Evolutionary conservation across 1,140 invertebrate species (phyloP), one percentile per base, ranked within the genome.

Genomic region (Arctopsyche grandis): DNA sequence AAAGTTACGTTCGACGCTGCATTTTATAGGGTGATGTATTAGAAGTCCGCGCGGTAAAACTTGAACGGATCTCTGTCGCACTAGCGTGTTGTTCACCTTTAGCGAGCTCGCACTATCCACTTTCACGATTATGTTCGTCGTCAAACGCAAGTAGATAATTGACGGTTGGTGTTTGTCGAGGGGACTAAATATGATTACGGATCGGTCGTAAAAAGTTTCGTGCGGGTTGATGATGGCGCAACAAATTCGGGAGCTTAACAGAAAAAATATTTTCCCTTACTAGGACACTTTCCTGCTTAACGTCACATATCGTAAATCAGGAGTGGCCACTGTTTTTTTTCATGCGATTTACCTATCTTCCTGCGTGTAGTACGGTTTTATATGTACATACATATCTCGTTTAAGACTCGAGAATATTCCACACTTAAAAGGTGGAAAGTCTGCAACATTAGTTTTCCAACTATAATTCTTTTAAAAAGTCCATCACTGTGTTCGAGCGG

Each of bases 21-120:
- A 66, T 66, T 66, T 66, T 66, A 66, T 29, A 22, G 24, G 63
- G 24, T 66, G 63, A 66, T 66, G 63, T 66, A 66, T 66, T 66
- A 66, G 21, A 22, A 29, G 63, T 26, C 63, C 10, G 24, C 22
- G 24, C 24, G 21, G 63, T 60, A 60, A 60, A 60, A 60, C 56
- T 60, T 16, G 21, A 60, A 7, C 29, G 63, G 22, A 12, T 14
- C 21, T 66, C 24, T 66, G 3, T 16, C 48, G 48, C 16, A 5
- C 48, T 12, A 46, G 44, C 5, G 12, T 46, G 44, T 46, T 9
- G 24, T 66, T 66, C 63, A 66, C 63, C 63, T 66, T 38, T 60
- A 60, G 56, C 56, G 16, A 60, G 21, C n/a, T 21, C 56, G 56
- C 19, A 19, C 21, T 21, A 21, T 60, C 21, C 56, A 60, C n/a